Conservation (phyloP, 2,888 invertebrate species). For the Eucera pruinosa region DNA sequence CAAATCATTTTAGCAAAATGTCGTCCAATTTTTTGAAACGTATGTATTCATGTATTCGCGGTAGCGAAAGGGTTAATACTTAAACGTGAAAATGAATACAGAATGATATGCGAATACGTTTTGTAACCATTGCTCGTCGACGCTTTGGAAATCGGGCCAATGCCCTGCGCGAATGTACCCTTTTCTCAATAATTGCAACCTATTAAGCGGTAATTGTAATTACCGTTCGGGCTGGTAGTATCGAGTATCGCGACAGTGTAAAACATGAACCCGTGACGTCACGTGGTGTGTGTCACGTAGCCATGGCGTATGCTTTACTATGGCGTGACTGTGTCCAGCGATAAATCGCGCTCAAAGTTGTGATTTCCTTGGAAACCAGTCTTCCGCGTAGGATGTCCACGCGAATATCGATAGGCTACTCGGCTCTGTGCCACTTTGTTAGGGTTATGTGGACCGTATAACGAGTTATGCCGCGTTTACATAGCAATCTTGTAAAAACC, state of each 20-base stretch:
- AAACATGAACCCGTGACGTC: slow-evolving; percentile 25
- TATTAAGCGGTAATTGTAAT: slow-evolving; percentile 53
- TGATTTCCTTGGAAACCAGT: slow-evolving; percentile 35
- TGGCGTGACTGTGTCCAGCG: slow-evolving; percentile 1
- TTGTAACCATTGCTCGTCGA: too few relatives aligned
- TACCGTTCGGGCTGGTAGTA: slow-evolving; percentile 38
- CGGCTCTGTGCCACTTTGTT: slow-evolving; percentile 36
- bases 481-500: slow-evolving; percentile 36
- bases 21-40: too few relatives aligned
- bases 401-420: slow-evolving; percentile 10
- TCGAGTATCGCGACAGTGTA: slow-evolving; percentile 35
- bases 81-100: too few relatives aligned
- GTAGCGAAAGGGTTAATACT: too few relatives aligned
- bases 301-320: not conserved
- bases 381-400: not conserved
- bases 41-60: too few relatives aligned
- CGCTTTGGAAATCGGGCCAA: slow-evolving; percentile 53
- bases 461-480: slow-evolving; percentile 2
- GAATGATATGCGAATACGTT: too few relatives aligned
- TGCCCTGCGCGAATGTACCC: slow-evolving; percentile 46
- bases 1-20: too few relatives aligned
- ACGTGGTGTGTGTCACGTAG: slow-evolving; percentile 9
- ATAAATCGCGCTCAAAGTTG: slow-evolving; percentile 19
- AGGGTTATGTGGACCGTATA: slow-evolving; percentile 26
- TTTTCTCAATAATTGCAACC: slow-evolving; percentile 54